These are phyloP conservation scores for Solen grandis DNA, from an alignment of 1,140 invertebrate genomes.

Conservation along the genomic window DNA sequence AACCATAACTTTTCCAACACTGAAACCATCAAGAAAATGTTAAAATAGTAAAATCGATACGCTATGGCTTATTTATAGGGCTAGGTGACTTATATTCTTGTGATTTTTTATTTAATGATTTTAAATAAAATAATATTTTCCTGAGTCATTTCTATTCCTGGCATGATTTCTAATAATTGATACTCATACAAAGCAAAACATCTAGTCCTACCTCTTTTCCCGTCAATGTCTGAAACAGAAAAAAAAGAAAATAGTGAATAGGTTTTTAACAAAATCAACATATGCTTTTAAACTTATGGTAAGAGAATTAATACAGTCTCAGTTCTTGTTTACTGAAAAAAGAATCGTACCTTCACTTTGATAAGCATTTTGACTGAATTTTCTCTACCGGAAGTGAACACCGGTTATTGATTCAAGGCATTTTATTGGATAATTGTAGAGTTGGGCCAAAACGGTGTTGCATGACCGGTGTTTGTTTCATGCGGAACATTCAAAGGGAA, in stretches of 20 bases:
- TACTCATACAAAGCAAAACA: slow-evolving; percentile 3
- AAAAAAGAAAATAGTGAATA: slow-evolving; percentile 7
- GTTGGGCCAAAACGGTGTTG: too few relatives aligned
- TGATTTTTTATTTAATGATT: too few relatives aligned
- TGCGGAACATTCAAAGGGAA: too few relatives aligned
- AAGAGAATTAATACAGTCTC: slow-evolving; percentile 94
- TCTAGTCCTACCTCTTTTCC: slow-evolving; percentile 68
- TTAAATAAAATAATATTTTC: background rate
- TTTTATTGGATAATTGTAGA: too few relatives aligned
- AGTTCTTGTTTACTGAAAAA: slow-evolving; percentile 81
- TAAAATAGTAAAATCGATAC: too few relatives aligned
- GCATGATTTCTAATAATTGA: background rate
- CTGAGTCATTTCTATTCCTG: background rate
- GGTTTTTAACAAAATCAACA: background rate
- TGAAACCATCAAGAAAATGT: too few relatives aligned
- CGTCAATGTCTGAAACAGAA: slow-evolving; percentile 69
- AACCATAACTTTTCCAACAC: too few relatives aligned
- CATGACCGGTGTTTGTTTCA: too few relatives aligned
- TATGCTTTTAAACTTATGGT: background rate
- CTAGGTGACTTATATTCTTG: background rate
- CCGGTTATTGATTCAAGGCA: too few relatives aligned
- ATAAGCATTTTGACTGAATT: slow-evolving; percentile 35
- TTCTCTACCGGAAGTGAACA: background rate
- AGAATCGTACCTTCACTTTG: slow-evolving; percentile 45
- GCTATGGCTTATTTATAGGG: background rate